Percentiles rank a stretch among this genome's conserved stretches.
Evolutionary conservation across 2,113 vertebrate species (phyloP).

Genomic region (Xenotilapia leptura): DNA sequence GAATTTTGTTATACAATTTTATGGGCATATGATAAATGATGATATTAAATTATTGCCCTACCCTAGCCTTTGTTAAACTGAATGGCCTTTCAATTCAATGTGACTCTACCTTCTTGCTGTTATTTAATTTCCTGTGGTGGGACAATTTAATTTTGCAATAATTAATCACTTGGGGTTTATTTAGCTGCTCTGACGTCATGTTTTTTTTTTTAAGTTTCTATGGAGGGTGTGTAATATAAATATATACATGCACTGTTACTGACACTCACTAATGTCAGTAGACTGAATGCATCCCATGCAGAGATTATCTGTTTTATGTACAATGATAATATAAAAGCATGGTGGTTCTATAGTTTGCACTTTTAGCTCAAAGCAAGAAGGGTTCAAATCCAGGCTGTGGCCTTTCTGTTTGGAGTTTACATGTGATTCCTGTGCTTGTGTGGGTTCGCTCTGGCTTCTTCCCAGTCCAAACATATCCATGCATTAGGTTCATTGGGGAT

Average conservation of each 20-base stretch:
- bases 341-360: not conserved
- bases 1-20: not conserved
- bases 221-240: not conserved
- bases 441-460: not conserved
- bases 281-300: not conserved
- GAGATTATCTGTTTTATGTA: not conserved
- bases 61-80: not conserved
- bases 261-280: not conserved
- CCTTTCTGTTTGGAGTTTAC: not conserved
- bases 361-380: not conserved
- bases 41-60: not conserved
- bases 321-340: not conserved
- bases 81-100: not conserved
- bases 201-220: not conserved
- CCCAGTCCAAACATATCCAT: not conserved
- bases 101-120: not conserved
- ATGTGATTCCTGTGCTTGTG: fast-evolving
- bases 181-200: not conserved
- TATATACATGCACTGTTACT: not conserved
- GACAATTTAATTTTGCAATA: not conserved
- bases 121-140: not conserved
- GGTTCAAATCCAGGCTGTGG: not conserved
- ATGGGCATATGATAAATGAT: not conserved
- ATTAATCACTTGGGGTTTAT: not conserved
- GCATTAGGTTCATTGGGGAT: not conserved